phyloP scores from a whole-genome alignment of 1,140 invertebrate genomes.

The Asobara japonica region DNA sequence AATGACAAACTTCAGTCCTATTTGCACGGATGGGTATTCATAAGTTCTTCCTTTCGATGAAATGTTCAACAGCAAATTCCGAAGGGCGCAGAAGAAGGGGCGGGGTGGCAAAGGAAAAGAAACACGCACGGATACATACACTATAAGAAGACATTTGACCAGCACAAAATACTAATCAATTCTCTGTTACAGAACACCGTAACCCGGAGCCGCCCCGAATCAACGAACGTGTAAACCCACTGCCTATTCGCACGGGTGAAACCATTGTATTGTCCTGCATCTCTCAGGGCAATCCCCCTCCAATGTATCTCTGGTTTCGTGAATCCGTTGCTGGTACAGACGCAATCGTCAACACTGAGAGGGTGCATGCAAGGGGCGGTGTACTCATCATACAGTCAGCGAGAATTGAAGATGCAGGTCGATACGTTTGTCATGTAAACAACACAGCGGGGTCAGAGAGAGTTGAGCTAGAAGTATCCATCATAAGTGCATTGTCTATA shows the following conservation, averaged over 20 bases:
- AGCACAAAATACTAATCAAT: background rate
- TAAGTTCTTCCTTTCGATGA: too few relatives aligned
- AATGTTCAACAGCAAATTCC: too few relatives aligned
- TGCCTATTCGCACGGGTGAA: conserved; percentile 66
- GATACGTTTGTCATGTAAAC: conserved; percentile 88
- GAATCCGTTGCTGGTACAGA: conserved; percentile 59
- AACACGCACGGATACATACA: too few relatives aligned
- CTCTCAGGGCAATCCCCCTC: conserved; percentile 67
- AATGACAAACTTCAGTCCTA: too few relatives aligned
- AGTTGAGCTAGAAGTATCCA: conserved; percentile 80
- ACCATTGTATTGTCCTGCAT: conserved; percentile 67
- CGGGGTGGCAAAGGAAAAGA: too few relatives aligned
- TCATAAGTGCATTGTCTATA: conserved; percentile 66
- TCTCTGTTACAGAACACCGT: conserved; percentile 59
- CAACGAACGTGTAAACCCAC: conserved; percentile 63
- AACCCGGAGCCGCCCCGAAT: conserved; percentile 64
- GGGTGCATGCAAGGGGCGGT: conserved; percentile 69
- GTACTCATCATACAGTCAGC: conserved; percentile 72
- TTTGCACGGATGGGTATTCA: too few relatives aligned
- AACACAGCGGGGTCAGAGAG: conserved; percentile 87
- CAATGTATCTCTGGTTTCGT: conserved; percentile 66
- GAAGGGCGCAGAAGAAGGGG: too few relatives aligned
- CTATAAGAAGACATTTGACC: too few relatives aligned
- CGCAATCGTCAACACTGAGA: conserved; percentile 61
- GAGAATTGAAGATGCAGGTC: conserved; percentile 80